Evolutionary conservation across 1,140 invertebrate genomes (phyloP).

Genomic region (Caerostris darwini): DNA sequence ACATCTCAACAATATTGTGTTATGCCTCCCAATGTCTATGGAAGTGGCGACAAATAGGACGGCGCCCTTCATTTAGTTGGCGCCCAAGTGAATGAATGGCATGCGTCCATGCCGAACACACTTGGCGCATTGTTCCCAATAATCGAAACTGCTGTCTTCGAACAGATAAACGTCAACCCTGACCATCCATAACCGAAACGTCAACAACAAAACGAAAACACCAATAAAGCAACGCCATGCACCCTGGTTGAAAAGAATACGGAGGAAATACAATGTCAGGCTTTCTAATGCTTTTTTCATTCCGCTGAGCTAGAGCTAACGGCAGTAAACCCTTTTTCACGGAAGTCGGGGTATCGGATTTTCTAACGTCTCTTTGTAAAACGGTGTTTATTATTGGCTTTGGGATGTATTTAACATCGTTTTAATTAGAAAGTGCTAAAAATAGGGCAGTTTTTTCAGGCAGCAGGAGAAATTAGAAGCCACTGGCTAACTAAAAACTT

Average conservation of each 20-base stretch:
- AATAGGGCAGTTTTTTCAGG: neutral
- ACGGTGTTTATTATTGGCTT: conserved; percentile 63
- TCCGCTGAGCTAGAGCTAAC: neutral
- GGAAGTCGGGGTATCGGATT: conserved; percentile 16
- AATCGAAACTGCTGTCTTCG: conserved; percentile 21
- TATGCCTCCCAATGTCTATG: neutral
- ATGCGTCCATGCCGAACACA: conserved; percentile 26
- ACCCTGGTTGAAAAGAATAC: neutral
- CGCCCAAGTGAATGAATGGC: conserved; percentile 49
- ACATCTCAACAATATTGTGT: too few species aligned
- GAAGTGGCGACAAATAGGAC: conserved; percentile 42
- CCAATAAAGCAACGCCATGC: conserved; percentile 6
- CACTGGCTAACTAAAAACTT: neutral
- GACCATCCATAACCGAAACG: conserved; percentile 37
- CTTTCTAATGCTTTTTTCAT: conserved; percentile 13
- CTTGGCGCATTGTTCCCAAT: conserved; percentile 24
- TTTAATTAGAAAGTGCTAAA: conserved; percentile 40
- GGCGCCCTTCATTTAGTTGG: conserved; percentile 44
- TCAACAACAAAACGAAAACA: conserved; percentile 33
- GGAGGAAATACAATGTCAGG: neutral
- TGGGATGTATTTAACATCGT: conserved; percentile 6
- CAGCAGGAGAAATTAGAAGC: neutral
- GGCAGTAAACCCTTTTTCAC: conserved; percentile 5
- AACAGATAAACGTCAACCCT: conserved; percentile 19
- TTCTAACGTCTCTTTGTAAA: conserved; percentile 20